Base-by-base conservation (phyloP, 2,797 vertebrate genomes). In the Hoplostethus atlanticus region DNA sequence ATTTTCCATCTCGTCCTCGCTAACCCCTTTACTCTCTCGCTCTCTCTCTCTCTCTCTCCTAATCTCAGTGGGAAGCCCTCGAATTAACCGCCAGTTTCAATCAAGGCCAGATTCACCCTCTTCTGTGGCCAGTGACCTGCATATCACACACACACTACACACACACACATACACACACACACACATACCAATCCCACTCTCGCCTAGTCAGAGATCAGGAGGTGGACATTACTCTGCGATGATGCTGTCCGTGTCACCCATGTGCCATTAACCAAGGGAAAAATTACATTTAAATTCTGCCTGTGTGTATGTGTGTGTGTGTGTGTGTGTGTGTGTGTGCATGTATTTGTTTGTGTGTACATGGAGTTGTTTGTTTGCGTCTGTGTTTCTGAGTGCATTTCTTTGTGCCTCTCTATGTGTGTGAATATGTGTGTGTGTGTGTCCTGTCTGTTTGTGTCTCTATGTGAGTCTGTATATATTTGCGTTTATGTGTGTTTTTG, bases 71-170 rank as follows among this genome's bases (percentile, higher is more conserved):
- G 89, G 88, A 90, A 85, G 81, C 84, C 68, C 80, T 85, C 85
- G 88, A 94, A 92, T 94, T 90, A 93, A 89, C 84, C 82, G 68
- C 64, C 89, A 85, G 81, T 92, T 94, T 92, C 91, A 93, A 92
- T 94, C 91, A 92, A 93, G 86, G 70, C 81, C 90, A 83, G 76
- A 89, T 91, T 89, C 83, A 75, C 76, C 81, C 85, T 89, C 84
- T 66, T 88, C 81, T 86, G 59, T 80, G 71, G 79, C 81, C 87
- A 82, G 70, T 87, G 87, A 89, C 87, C 90, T 85, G 81, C 75
- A 83, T 71, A 75, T 87, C 71, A 56, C 80, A 62, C 71, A 71
- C 64, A 73, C 58, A 71, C 21, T n/a, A 40, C 10, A 50, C 38
- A 42, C 55, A 25, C 56, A 17, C 55, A 21, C 30, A 42, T 51